Evolutionary conservation across 2,888 invertebrate species (phyloP), one percentile per base, ranked within the genome.

Genomic region (Temnothorax rugatulus): DNA sequence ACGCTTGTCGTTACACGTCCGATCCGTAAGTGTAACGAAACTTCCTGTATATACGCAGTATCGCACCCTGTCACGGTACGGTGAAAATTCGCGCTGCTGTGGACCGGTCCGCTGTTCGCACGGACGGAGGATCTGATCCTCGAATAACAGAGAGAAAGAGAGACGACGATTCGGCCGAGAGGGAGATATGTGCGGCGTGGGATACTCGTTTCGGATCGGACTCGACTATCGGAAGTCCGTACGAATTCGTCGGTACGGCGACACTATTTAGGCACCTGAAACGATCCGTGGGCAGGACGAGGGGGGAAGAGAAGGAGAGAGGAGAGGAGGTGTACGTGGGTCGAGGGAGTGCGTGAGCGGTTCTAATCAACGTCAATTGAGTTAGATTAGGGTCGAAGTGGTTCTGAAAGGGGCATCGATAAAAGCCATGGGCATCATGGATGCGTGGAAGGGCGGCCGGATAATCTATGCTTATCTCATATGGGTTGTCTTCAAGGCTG

Each of bases 391-490:
- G 85, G 66, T 64, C 68, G 63, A 82, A 79, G 84, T 83, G 73
- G 82, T 79, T 74, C 57, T 71, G 25, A 61, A 73, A 71, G 73
- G 79, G 59, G 15, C 59, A 25, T n/a, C 44, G 73, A 81, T 81
- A 81, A 81, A 73, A 81, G 82, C 86, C 68, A 87, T 66, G 64
- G 84, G 87, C 93, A 93, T 86, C 91, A 94, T 94, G 94, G 92
- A 92, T 91, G 88, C 90, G 90, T 92, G 91, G 90, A 92, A 92
- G 89, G 89, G 91, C 83, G 92, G 90, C 87, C 89, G 92, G 91
- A 92, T 93, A 91, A 91, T 94, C 91, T 92, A 91, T 89, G 92
- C 92, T 89, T 94, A 93, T 88, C 90, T 94, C 88, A 89, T 93
- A 86, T 93, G 92, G 92, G 89, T 93, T 89, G 90, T 93, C 90